Evolutionary conservation across 2,888 invertebrate species (phyloP), one percentile per base, ranked within the genome.

Genomic region (Polymixis lichenea): DNA sequence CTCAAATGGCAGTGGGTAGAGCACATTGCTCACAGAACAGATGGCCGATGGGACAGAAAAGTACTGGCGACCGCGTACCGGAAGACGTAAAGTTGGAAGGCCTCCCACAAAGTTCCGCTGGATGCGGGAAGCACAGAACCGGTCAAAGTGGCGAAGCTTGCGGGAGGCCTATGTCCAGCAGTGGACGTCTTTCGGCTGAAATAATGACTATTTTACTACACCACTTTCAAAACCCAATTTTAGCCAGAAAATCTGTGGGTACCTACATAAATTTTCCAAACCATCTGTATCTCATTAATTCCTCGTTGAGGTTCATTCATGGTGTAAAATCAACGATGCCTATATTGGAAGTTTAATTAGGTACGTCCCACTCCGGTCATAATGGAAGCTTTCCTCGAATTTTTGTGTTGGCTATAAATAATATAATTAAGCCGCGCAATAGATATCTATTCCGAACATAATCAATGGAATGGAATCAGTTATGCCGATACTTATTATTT

Each of bases 341-440:
- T 32, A 38, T 38, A 38, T 46, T 32, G 17, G 7, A 43, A 62
- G 17, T 58, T 74, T 74, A 74, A 75, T 76, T 32, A 62, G 28
- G 8, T 46, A n/a, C 1, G 7, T 28, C 13, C 75, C 43, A 11
- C 51, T 25, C 25, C 13, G 32, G 4, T 25, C 32, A 55, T 55
- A 46, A 46, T 25, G 32, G 13, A 53, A 53, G 15, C 28, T 61
- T 49, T 46, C n/a, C 15, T 55, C 19, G 22, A 76, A 76, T 17
- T 19, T n/a, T 53, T n/a, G 17, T 65, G 46, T 49, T 55, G 17
- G 25, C 7, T 66, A 17, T 53, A 43, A 49, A 51, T 71, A 38
- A 38, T 51, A 51, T 25, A 2, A 46, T 25, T 19, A 25, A 25
- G n/a, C 38, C 9, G 38, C 5, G 62, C 17, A n/a, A 64, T 62